Evolutionary conservation across 2,797 vertebrate genomes (phyloP), one percentile per base, ranked within the genome.

Genomic region (Channallabes apus): DNA sequence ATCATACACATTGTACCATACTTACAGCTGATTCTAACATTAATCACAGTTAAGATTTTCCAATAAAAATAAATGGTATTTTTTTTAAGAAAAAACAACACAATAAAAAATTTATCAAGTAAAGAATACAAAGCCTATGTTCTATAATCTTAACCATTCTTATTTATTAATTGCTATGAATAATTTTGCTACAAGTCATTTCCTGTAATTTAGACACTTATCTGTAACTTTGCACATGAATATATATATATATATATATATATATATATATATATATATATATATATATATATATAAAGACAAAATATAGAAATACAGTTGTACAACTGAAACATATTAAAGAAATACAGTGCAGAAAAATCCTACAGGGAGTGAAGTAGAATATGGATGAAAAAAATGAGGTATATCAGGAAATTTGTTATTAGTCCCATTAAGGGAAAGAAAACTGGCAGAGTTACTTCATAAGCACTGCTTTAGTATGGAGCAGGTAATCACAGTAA

Each of bases 321-420:
- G 3, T 69, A 82, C 3, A 12, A n/a, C 17, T 69, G 62, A 14
- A 69, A 77, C 18, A 68, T 38, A 14, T 18, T 56, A 71, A 46
- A 71, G 38, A 73, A 83, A 75, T 29, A 35, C 82, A 86, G 86
- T 86, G 82, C 86, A 86, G 86, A 51, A 83, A 54, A 80, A 62
- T n/a, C 80, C 32, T 20, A 72, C 51, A 38, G 41, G 67, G 82
- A 56, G 80, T 1, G 6, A 68, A 83, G 14, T 41, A 29, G 41
- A 29, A 27, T 35, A 9, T 72, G 38, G 22, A 79, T 86, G 24
- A 41, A 11, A 65, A 9, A 65, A 64, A 80, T 84, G 86, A 86
- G 86, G 86, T 86, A 84, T 84, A 80, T 65, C 17, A 71, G 20
- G 73, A 79, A 17, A 75, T 72, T 20, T 72, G 67, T 38, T 79